Conservation (phyloP, 2,888 invertebrate genomes). For the Sialis fuliginosa region DNA sequence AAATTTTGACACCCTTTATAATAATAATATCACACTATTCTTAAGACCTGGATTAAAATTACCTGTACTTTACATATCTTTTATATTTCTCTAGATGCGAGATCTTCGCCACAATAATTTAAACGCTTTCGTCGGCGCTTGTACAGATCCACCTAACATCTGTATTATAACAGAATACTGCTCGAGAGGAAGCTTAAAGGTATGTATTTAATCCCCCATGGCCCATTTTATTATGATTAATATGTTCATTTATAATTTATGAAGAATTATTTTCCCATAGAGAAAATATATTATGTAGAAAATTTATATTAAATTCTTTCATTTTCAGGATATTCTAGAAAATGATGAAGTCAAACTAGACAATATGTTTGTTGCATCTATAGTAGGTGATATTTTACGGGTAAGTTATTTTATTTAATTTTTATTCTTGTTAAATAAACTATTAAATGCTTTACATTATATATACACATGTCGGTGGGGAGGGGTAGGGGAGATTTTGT, state of each 20-base stretch:
- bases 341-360: slow-evolving; percentile 92
- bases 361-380: slow-evolving; percentile 89
- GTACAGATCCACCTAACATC: slow-evolving; percentile 78
- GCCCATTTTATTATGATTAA: too few relatives aligned
- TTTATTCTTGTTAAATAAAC: background rate
- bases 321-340: slow-evolving; percentile 68
- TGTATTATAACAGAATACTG: slow-evolving; percentile 82
- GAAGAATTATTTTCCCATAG: too few relatives aligned
- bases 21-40: too few relatives aligned
- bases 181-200: slow-evolving; percentile 78
- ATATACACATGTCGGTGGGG: background rate
- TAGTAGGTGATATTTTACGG: slow-evolving; percentile 85
- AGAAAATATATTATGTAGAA: too few relatives aligned
- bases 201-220: slow-evolving; percentile 17
- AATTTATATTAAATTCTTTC: too few relatives aligned
- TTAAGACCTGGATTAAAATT: too few relatives aligned
- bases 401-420: slow-evolving; percentile 33
- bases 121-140: slow-evolving; percentile 82
- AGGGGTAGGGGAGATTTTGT: too few relatives aligned
- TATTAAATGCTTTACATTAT: background rate
- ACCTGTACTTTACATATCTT: too few relatives aligned
- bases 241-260: too few relatives aligned
- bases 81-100: slow-evolving; percentile 45
- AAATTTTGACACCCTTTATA: too few relatives aligned
- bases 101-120: slow-evolving; percentile 83